These are phyloP conservation scores for Larimichthys crocea DNA, from an alignment of 2,113 vertebrate species.

Conservation along the genomic window DNA sequence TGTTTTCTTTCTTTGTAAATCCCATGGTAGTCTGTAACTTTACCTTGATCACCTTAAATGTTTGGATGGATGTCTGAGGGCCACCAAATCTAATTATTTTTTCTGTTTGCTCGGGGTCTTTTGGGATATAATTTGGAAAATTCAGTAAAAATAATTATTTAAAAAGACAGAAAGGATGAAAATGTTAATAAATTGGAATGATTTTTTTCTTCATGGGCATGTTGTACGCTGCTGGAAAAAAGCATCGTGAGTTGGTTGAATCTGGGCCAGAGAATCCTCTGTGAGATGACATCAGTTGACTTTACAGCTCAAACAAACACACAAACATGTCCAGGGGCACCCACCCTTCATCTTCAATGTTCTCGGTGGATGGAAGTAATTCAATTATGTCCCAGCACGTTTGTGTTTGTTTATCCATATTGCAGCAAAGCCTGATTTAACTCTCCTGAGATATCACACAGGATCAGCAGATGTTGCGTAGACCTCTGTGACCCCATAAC, in stretches of 20 bases:
- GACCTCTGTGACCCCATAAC: constrained; percentile 63
- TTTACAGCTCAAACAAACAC: constrained; percentile 51
- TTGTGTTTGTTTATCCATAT: constrained; percentile 77
- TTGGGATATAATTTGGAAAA: not conserved
- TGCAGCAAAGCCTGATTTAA: constrained; percentile 58
- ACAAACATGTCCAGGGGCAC: constrained; percentile 58
- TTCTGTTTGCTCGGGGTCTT: not conserved
- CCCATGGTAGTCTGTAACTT: not conserved
- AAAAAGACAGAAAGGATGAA: not conserved
- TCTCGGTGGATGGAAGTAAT: constrained; percentile 64
- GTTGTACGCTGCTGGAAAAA: constrained; percentile 8
- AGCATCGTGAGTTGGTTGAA: constrained; percentile 9
- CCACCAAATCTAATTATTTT: not conserved
- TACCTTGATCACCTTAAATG: not conserved
- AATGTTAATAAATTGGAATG: not conserved
- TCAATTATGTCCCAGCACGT: constrained; percentile 68
- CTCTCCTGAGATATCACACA: constrained; percentile 57
- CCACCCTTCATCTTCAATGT: constrained; percentile 46
- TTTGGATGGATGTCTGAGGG: not conserved
- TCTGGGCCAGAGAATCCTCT: constrained; percentile 36
- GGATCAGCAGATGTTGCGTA: constrained; percentile 76
- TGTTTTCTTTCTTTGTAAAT: not conserved
- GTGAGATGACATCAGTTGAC: constrained; percentile 48
- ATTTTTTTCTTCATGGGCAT: constrained; percentile 10
- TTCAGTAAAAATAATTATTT: not conserved